A percentile compares a stretch with the other conserved stretches of the same genome.
phyloP scores from a whole-genome alignment of 2,888 invertebrate species.

The Macrosoma leucophasiata region DNA sequence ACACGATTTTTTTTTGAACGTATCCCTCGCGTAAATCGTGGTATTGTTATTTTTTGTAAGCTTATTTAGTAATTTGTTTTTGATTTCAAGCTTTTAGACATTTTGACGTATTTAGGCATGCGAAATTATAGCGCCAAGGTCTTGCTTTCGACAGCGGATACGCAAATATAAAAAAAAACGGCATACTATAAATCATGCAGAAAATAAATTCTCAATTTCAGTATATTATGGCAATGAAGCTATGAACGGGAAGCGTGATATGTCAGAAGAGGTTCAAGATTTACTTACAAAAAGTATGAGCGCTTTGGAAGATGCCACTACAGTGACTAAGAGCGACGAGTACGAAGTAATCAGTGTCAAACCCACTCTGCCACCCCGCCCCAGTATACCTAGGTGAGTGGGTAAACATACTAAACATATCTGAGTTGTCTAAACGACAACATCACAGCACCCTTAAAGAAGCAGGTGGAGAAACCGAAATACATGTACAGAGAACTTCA shows the following conservation, averaged over 20 bases:
- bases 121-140: too few species aligned
- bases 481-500: too few species aligned
- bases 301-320: constrained; percentile 59
- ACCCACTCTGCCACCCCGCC: constrained; percentile 81
- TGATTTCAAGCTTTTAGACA: too few species aligned
- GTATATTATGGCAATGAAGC: constrained; percentile 78
- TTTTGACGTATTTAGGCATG: too few species aligned
- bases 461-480: too few species aligned
- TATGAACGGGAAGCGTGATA: constrained; percentile 71
- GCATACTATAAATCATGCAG: background rate
- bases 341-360: constrained; percentile 82
- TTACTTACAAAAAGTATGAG: constrained; percentile 76
- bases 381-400: constrained; percentile 76
- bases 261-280: constrained; percentile 79
- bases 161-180: too few species aligned
- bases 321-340: constrained; percentile 75
- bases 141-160: too few species aligned
- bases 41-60: too few species aligned
- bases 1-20: too few species aligned
- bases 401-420: constrained; percentile 33
- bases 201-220: constrained; percentile 29
- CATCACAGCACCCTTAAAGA: background rate
- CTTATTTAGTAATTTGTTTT: too few species aligned
- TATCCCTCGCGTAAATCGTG: too few species aligned
- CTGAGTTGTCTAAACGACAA: too few species aligned